These are phyloP conservation scores for Protaetia brevitarsis DNA, from an alignment of 1,140 invertebrate genomes.

Conservation along the genomic window DNA sequence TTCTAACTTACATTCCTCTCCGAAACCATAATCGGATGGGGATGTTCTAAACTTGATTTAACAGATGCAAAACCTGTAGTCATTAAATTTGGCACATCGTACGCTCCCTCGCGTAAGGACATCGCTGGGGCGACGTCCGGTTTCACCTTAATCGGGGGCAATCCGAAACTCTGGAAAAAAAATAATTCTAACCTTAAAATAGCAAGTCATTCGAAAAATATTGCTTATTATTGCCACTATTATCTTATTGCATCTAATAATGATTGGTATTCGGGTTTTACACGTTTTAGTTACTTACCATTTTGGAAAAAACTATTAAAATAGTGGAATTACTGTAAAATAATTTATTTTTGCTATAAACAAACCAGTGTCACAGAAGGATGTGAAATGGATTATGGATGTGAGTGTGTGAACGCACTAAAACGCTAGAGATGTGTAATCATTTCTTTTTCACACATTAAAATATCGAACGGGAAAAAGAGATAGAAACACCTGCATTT, in stretches of 20 bases:
- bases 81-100: conserved; percentile 44
- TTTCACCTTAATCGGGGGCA: conserved; percentile 46
- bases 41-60: conserved; percentile 32
- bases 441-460: too few species aligned
- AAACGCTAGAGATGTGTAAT: too few species aligned
- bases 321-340: not conserved
- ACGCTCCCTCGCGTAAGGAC: conserved; percentile 34
- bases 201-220: not conserved
- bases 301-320: not conserved
- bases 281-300: not conserved
- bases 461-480: too few species aligned
- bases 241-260: not conserved
- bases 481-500: too few species aligned
- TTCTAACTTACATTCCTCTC: conserved; percentile 40
- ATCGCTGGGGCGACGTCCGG: conserved; percentile 33
- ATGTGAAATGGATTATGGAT: too few species aligned
- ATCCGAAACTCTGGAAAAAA: conserved; percentile 44
- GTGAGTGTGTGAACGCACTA: too few species aligned
- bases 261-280: too few species aligned
- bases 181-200: not conserved
- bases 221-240: not conserved
- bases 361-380: too few species aligned
- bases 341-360: not conserved
- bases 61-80: conserved; percentile 37
- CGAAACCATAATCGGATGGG: conserved; percentile 41